phyloP scores from a whole-genome alignment of 2,797 vertebrate species.

The Balearica regulorum region DNA sequence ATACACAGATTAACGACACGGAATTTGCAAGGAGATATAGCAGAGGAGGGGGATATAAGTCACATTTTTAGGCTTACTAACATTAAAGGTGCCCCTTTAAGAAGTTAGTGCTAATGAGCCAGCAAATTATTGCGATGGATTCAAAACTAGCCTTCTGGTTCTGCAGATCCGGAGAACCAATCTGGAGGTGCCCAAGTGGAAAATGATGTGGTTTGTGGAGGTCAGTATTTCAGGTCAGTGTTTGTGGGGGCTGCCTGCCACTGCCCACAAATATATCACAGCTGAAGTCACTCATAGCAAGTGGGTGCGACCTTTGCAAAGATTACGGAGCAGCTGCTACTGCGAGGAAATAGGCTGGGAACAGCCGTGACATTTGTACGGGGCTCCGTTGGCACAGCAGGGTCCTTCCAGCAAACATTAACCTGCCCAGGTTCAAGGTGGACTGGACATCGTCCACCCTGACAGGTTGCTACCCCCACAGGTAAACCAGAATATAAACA shows the following conservation, averaged over 20 bases:
- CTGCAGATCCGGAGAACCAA: conserved; percentile 47
- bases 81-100: conserved; percentile 57
- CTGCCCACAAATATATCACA: conserved; percentile 9
- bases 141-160: conserved; percentile 15
- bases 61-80: conserved; percentile 44
- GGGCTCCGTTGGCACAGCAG: neutral
- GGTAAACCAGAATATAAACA: neutral
- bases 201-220: conserved; percentile 66
- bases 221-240: conserved; percentile 19
- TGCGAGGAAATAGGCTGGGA: neutral
- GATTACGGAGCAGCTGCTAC: neutral
- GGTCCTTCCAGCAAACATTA: neutral
- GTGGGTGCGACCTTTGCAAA: neutral
- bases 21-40: neutral
- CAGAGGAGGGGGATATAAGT: neutral
- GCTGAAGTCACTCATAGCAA: neutral
- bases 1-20: neutral
- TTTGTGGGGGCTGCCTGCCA: conserved; percentile 19
- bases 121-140: conserved; percentile 54
- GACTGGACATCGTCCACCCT: fast-evolving
- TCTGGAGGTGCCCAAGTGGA: conserved; percentile 69
- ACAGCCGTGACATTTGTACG: fast-evolving
- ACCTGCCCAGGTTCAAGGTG: neutral
- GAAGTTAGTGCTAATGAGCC: conserved; percentile 62
- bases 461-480: neutral